These are phyloP conservation scores for Ditylenchus weischeri DNA, from an alignment of 2,888 invertebrate genomes.

Conservation along the genomic window DNA sequence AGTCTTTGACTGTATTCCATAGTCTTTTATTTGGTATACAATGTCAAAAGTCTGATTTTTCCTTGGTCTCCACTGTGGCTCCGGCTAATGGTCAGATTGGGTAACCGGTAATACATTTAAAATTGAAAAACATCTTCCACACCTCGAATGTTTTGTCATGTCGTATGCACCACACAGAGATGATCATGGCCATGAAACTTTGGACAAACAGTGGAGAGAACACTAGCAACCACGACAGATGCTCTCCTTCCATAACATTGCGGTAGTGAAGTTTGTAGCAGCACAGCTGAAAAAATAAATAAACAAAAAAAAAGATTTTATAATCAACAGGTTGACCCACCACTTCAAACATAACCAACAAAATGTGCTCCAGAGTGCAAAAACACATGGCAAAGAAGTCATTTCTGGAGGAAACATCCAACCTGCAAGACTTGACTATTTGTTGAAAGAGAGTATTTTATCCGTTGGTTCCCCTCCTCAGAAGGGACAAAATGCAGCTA, in stretches of 20 bases:
- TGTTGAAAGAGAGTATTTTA: too few species aligned
- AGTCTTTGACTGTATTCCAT: too few species aligned
- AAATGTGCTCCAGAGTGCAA: conserved; percentile 85
- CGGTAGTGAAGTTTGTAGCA: conserved; percentile 81
- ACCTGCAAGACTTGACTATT: conserved; percentile 64
- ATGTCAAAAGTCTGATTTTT: too few species aligned
- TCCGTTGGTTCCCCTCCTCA: too few species aligned
- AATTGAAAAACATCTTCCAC: conserved; percentile 31
- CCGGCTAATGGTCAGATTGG: too few species aligned
- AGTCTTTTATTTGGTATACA: too few species aligned
- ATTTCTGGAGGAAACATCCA: conserved; percentile 90
- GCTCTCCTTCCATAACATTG: conserved; percentile 24
- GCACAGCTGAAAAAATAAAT: conserved; percentile 65
- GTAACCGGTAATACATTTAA: conserved; percentile 1
- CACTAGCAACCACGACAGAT: conserved; percentile 66
- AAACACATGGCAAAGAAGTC: conserved; percentile 98
- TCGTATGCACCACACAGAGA: conserved; percentile 96
- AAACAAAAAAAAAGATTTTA: too few species aligned
- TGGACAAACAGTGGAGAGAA: conserved; percentile 89
- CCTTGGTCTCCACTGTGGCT: too few species aligned
- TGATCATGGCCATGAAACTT: conserved; percentile 90
- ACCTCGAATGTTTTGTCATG: conserved; percentile 95
- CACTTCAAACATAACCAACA: conserved; percentile 90
- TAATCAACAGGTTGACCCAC: not conserved
- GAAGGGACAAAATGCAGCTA: too few species aligned